These are phyloP conservation scores for Atopsyche davidsoni DNA, from an alignment of 1,140 invertebrate species.

Conservation along the genomic window DNA sequence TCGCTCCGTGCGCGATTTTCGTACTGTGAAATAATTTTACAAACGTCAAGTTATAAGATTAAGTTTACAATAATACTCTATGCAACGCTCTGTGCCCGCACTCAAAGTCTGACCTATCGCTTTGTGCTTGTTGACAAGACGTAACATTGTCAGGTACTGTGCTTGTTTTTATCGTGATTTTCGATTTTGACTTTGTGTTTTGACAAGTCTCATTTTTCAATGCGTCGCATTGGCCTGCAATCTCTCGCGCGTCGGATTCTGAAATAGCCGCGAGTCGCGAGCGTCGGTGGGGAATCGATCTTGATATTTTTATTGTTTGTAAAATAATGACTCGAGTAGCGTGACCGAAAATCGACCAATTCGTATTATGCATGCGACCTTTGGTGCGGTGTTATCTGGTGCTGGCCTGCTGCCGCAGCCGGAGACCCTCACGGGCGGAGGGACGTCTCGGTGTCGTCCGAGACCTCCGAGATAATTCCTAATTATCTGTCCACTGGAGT, in stretches of 20 bases:
- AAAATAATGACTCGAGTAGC: neutral
- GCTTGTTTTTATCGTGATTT: slow-evolving; percentile 7
- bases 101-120: too few species aligned
- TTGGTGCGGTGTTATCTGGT: slow-evolving; percentile 15
- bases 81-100: too few species aligned
- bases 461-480: slow-evolving; percentile 1
- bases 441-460: neutral
- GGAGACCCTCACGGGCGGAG: neutral
- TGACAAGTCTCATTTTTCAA: too few species aligned
- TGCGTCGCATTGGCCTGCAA: too few species aligned
- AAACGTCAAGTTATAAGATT: slow-evolving; percentile 25
- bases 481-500: slow-evolving; percentile 2
- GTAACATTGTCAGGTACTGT: slow-evolving; percentile 16
- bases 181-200: neutral
- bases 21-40: slow-evolving; percentile 15
- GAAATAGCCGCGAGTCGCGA: too few species aligned
- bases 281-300: too few species aligned
- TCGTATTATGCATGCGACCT: slow-evolving; percentile 12
- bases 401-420: neutral
- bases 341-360: neutral
- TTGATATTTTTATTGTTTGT: neutral
- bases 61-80: too few species aligned
- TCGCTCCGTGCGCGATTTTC: slow-evolving; percentile 8
- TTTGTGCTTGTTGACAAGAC: too few species aligned
- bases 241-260: too few species aligned